A percentile compares a stretch with the other conserved stretches of the same genome.
Evolutionary conservation across 2,113 vertebrate species (phyloP).

Genomic region (Epinephelus lanceolatus): DNA sequence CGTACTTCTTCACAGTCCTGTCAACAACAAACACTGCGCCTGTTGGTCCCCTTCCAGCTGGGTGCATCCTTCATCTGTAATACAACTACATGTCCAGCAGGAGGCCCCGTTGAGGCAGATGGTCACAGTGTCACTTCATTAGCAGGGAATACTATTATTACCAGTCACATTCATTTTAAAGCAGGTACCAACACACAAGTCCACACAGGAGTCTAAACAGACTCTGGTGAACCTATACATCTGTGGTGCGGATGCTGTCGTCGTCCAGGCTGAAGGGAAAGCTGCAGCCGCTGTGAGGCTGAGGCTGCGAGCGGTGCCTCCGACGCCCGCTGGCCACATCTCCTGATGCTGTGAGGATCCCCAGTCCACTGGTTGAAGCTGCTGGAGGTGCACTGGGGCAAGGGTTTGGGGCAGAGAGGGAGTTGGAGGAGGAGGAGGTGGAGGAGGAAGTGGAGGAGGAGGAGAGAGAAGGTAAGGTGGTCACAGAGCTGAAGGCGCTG

Average conservation of each 20-base stretch:
- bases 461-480: constrained; percentile 75
- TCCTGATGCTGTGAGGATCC: constrained; percentile 59
- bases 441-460: constrained; percentile 80
- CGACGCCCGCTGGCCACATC: constrained; percentile 72
- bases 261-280: constrained; percentile 81
- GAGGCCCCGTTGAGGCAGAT: constrained; percentile 47
- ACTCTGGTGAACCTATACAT: constrained; percentile 76
- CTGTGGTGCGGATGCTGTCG: constrained; percentile 84
- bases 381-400: constrained; percentile 22
- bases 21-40: constrained; percentile 54
- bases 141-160: constrained; percentile 56
- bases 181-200: constrained; percentile 48
- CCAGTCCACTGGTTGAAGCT: constrained; percentile 47
- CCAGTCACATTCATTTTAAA: constrained; percentile 72
- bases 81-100: constrained; percentile 56
- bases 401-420: constrained; percentile 63
- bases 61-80: constrained; percentile 48
- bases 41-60: constrained; percentile 36
- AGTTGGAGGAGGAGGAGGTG: constrained; percentile 82
- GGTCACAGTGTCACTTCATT: constrained; percentile 66
- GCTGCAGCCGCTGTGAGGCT: constrained; percentile 69
- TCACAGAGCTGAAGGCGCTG: constrained; percentile 72
- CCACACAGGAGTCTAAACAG: constrained; percentile 42
- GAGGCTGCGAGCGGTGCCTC: constrained; percentile 85
- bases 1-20: constrained; percentile 71